Conservation (phyloP, 2,797 vertebrate species). For the Percopsis omiscomaycus region DNA sequence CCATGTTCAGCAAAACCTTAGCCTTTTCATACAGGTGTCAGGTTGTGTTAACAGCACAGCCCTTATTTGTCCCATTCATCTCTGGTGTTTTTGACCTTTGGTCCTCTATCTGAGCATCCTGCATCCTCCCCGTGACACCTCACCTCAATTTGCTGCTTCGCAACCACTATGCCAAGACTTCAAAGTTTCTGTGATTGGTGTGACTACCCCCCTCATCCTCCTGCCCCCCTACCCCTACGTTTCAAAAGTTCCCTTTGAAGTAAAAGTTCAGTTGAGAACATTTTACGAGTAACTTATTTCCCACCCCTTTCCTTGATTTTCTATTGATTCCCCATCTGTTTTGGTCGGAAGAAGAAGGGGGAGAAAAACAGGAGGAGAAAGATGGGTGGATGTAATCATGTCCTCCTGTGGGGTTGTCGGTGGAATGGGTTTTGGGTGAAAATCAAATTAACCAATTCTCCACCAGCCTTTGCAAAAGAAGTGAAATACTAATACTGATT, state of each 20-base stretch:
- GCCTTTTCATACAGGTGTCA: slow-evolving; percentile 54
- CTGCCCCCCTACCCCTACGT: slow-evolving; percentile 12
- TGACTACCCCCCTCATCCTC: slow-evolving; percentile 3
- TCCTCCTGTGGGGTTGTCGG: slow-evolving; percentile 60
- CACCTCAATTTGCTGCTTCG: slow-evolving; percentile 69
- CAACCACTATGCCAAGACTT: slow-evolving; percentile 53
- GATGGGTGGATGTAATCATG: slow-evolving; percentile 69
- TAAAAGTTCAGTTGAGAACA: slow-evolving; percentile 75
- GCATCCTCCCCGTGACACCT: slow-evolving; percentile 57
- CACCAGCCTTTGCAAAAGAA: slow-evolving; percentile 34
- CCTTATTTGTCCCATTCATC: slow-evolving; percentile 65
- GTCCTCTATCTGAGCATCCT: slow-evolving; percentile 44
- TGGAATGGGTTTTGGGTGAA: slow-evolving; percentile 49
- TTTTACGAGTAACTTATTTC: slow-evolving; percentile 77
- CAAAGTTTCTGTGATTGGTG: slow-evolving; percentile 53
- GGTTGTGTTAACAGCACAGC: slow-evolving; percentile 58
- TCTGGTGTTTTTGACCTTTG: slow-evolving; percentile 61
- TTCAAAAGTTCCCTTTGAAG: slow-evolving; percentile 75
- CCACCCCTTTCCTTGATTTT: slow-evolving; percentile 72
- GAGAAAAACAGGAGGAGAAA: slow-evolving; percentile 33
- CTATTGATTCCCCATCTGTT: slow-evolving; percentile 73
- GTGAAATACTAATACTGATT: slow-evolving; percentile 22
- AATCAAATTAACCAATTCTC: slow-evolving; percentile 65
- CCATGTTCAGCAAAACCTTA: slow-evolving; percentile 36
- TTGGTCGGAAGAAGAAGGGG: slow-evolving; percentile 45